A percentile compares a stretch with the other conserved stretches of the same genome.
Evolutionary conservation across 2,888 invertebrate genomes (phyloP).

Genomic region (Catocala fraxini): DNA sequence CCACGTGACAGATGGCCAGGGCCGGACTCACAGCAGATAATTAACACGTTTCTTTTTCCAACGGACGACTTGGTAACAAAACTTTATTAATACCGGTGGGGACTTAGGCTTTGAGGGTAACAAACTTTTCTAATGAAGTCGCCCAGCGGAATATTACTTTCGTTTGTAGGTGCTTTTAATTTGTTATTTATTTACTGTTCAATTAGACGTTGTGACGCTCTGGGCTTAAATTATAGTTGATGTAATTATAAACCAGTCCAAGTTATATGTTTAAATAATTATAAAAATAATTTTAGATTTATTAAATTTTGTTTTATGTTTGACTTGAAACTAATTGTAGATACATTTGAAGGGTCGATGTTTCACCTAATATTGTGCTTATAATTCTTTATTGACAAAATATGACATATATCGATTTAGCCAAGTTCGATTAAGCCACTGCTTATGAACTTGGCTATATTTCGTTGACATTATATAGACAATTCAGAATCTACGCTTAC

Average conservation of each 20-base stretch:
- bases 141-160: constrained; percentile 80
- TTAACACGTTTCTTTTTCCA: constrained; percentile 85
- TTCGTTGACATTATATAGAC: too few relatives aligned
- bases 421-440: too few relatives aligned
- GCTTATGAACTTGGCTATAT: too few relatives aligned
- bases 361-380: too few relatives aligned
- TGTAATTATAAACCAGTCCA: constrained; percentile 16
- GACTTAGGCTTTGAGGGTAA: constrained; percentile 83
- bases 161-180: constrained; percentile 74
- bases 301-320: too few relatives aligned
- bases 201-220: constrained; percentile 31
- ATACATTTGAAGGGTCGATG: too few relatives aligned
- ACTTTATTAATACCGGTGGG: constrained; percentile 86
- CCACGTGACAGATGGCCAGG: constrained; percentile 78
- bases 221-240: constrained; percentile 17
- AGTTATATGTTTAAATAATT: too few relatives aligned
- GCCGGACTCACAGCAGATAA: constrained; percentile 72
- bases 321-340: too few relatives aligned
- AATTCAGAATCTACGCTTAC: too few relatives aligned
- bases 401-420: too few relatives aligned
- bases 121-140: constrained; percentile 87
- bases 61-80: constrained; percentile 75
- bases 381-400: too few relatives aligned
- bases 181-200: constrained; percentile 76
- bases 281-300: too few relatives aligned